These are phyloP conservation scores for Collichthys lucidus DNA, from an alignment of 2,113 vertebrate genomes.

Conservation along the genomic window DNA sequence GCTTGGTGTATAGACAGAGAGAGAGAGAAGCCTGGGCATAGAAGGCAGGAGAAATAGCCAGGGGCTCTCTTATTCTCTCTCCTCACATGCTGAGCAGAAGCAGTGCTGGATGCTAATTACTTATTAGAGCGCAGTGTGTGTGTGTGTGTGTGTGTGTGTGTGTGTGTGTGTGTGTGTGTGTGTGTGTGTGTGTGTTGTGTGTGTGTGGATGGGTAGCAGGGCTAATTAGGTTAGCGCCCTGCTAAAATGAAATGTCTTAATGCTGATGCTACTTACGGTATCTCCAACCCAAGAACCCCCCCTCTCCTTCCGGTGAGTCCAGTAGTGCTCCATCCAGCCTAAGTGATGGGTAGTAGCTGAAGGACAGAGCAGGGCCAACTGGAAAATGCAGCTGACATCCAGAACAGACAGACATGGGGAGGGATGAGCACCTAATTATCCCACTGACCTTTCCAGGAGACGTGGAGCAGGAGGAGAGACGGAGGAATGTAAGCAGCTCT, in stretches of 20 bases:
- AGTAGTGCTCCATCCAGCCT: slow-evolving; percentile 23
- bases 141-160: slow-evolving; percentile 65
- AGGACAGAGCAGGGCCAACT: slow-evolving; percentile 25
- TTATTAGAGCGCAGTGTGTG: slow-evolving; percentile 84
- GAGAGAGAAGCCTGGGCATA: not conserved
- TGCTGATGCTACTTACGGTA: slow-evolving; percentile 55
- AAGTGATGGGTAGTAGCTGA: slow-evolving; percentile 44
- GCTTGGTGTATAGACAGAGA: not conserved
- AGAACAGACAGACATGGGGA: slow-evolving; percentile 10
- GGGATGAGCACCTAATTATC: slow-evolving; percentile 58
- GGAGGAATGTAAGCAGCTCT: slow-evolving; percentile 22
- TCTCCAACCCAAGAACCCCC: not conserved
- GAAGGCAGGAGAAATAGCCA: slow-evolving; percentile 46
- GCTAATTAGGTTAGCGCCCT: slow-evolving; percentile 81
- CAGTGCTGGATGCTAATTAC: slow-evolving; percentile 89
- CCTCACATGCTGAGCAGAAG: slow-evolving; percentile 70
- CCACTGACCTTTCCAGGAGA: slow-evolving; percentile 60
- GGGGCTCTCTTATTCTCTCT: not conserved
- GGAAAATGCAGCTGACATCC: slow-evolving; percentile 38
- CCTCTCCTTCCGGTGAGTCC: slow-evolving; percentile 7
- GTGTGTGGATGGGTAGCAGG: slow-evolving; percentile 70
- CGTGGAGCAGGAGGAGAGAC: slow-evolving; percentile 7
- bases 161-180: slow-evolving; percentile 75
- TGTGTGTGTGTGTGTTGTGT: slow-evolving; percentile 72
- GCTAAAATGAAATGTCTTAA: slow-evolving; percentile 81